Base-by-base conservation (phyloP, 2,113 vertebrate species). In the Gadus macrocephalus region DNA sequence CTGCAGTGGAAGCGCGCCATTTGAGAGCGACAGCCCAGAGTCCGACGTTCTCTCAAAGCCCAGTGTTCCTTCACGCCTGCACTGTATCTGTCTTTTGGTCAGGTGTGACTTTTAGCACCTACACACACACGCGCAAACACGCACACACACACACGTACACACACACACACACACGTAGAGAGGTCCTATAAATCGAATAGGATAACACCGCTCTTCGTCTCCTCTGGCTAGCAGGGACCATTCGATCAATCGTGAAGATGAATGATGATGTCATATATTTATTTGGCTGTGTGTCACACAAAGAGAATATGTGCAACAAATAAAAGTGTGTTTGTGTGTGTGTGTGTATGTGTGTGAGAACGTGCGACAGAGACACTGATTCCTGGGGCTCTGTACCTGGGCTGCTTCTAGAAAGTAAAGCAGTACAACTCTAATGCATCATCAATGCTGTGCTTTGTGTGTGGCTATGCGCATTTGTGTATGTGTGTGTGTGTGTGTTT, bases 61-160 rank as follows among this genome's bases (percentile, higher is more conserved):
- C 58, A 74, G 58, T 72, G 61, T 78, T 70, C 71, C 76, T 85
- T 77, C 25, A 83, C 69, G 79, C 68, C 81, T 83, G 64, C 67
- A 78, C 31, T 53, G 64, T 63, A 78, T 67, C 72, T n/a, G 61
- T 81, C 83, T 66, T 66, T 71, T 67, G 74, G 64, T 83, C 71
- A 82, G 74, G 67, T 80, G 68, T 35, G 65, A 25, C 25, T 55
- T 35, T 35, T 35, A 22, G 22, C 63, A 60, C 69, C 62, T 19
- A 28, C 17, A 35, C 68, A 35, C 68, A 53, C 59, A n/a, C 17
- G 8, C 20, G 11, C 55, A 20, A 15, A 35, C 62, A 56, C 35
- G 56, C 62, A 56, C 60, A 70, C 53, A 59, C 17, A 38, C 61
- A 62, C 25, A 71, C 35, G 70, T 58, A 65, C 53, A 64, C 38